phyloP scores from a whole-genome alignment of 2,888 invertebrate genomes.

The Scaptomyza flava region DNA sequence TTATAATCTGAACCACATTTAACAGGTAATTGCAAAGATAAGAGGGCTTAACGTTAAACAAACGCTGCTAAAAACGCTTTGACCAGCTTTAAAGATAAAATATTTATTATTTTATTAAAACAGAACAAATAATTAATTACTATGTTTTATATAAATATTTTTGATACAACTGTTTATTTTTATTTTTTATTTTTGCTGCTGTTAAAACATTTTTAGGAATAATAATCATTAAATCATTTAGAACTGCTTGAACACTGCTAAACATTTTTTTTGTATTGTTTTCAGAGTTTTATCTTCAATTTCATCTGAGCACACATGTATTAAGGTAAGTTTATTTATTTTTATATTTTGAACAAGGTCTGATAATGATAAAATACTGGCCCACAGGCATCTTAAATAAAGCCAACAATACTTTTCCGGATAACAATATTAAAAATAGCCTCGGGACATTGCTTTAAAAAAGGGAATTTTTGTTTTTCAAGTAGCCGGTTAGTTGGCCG shows the following conservation, averaged over 20 bases:
- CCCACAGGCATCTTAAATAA: slow-evolving; percentile 1
- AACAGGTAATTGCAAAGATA: neutral
- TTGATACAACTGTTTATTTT: no score
- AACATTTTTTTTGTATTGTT: no score
- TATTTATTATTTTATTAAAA: no score
- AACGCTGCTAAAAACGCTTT: neutral
- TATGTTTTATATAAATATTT: no score
- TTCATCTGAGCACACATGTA: no score
- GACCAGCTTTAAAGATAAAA: neutral
- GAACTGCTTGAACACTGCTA: no score
- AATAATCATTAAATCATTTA: no score
- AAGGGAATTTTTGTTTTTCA: neutral
- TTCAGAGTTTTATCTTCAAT: no score
- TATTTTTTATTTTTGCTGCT: no score
- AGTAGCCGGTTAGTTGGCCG: neutral
- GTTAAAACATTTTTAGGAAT: no score
- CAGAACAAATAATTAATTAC: no score
- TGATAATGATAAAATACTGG: neutral
- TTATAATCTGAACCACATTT: neutral
- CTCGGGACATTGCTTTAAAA: neutral
- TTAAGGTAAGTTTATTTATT: neutral
- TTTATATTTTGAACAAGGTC: neutral
- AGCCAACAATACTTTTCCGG: slow-evolving; percentile 3
- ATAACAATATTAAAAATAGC: slow-evolving; percentile 6
- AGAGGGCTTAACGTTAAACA: neutral